Base-by-base conservation (phyloP, 2,797 vertebrate species). In the Hippocampus kuda region DNA sequence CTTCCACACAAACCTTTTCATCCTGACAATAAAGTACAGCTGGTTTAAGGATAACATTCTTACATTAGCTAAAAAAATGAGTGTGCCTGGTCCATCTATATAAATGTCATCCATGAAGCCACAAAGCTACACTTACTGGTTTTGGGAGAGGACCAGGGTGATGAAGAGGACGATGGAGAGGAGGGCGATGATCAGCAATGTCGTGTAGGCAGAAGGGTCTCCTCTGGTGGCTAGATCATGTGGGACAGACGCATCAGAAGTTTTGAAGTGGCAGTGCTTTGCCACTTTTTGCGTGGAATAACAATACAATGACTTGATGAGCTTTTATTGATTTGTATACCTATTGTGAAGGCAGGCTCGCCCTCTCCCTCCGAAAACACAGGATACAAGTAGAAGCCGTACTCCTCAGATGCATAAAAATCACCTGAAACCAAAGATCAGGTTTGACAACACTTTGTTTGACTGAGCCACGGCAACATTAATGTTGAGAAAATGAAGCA, bases 1-100 rank as follows among this genome's bases (percentile, higher is more conserved):
- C 77, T 94, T 94, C 96, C 95, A 99, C 76, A 98, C 85, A 57
- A 96, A 78, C 57, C 84, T 94, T 85, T 92, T 98, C 91, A 99
- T 91, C 83, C 97, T 99, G 83, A 41, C 0, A 54, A 65, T 48
- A 2, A 34, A 62, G 18, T 66, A 20, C 4, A 27, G 15, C 57
- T 4, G 0, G 22, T 51, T 51, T 20, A 20, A 22, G 10, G 24
- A 66, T 12, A 34, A 24, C 22, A 44, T 38, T 38, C 30, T 24
- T 56, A 24, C 30, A 62, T 38, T 0, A 38, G 20, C 16, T 22
- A 18, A 44, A 24, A 46, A 15, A 44, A 59, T 9, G 20, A 54
- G 3, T 56, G 56, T 6, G 13, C 27, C 27, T 30, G 59, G 7
- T 34, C 5, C 26, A 27, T 38, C 27, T 0, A 1, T 41, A 7